These are phyloP conservation scores for Conus ventricosus DNA, from an alignment of 1,140 invertebrate species.

Conservation along the genomic window DNA sequence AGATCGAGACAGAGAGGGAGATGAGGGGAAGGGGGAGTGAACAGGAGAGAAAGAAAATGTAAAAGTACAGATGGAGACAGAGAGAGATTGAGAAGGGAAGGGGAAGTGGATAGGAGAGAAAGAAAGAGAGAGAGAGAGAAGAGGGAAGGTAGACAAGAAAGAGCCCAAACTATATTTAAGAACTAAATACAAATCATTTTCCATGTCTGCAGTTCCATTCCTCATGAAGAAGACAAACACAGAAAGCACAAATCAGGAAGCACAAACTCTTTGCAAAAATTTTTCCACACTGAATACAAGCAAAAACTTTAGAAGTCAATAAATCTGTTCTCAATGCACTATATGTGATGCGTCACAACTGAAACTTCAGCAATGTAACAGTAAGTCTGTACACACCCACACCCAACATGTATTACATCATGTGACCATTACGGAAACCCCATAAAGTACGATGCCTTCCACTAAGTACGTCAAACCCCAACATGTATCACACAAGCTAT, in stretches of 20 bases:
- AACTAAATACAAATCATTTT: not conserved
- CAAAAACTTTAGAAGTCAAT: not conserved
- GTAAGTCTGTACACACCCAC: not conserved
- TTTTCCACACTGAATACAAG: no score
- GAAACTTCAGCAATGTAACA: not conserved
- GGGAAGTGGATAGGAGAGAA: no score
- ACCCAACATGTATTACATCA: not conserved
- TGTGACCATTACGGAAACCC: conserved; percentile 1
- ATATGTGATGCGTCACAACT: not conserved
- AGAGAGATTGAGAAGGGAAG: no score
- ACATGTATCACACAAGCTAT: not conserved
- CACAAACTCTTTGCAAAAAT: no score
- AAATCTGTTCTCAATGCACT: not conserved
- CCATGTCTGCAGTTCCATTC: not conserved
- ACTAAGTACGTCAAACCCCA: not conserved
- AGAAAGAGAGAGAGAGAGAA: no score
- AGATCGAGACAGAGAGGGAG: not conserved
- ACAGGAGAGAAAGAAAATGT: not conserved
- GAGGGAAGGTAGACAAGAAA: no score
- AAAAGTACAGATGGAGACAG: no score
- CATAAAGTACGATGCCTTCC: not conserved
- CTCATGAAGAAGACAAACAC: not conserved
- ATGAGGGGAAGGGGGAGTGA: not conserved
- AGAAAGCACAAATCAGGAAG: not conserved
- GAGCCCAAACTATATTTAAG: not conserved